Base-by-base conservation (phyloP, 1,140 invertebrate genomes). In the Brachionus paranguensis region DNA sequence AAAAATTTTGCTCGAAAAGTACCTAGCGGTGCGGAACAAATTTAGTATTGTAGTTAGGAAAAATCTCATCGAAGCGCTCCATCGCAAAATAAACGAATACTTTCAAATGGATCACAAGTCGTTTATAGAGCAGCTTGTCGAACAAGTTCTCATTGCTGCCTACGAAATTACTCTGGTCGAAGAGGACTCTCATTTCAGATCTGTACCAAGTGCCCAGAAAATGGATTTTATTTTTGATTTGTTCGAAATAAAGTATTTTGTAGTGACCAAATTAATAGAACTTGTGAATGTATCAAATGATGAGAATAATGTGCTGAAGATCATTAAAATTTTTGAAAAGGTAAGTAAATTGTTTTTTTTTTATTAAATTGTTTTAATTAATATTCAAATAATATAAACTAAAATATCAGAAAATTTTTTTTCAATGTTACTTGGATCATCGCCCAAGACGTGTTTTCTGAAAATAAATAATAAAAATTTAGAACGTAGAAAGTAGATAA, bases 161-260 rank as follows among this genome's bases (percentile, higher is more conserved):
- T 68, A 64, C 12, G 64, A 68, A 47, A 11, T 27, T 20, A 33
- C 24, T 81, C 14, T 81, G 6, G 41, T 81, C 10, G 78, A 81
- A n/a, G 78, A 81, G 6, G 78, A 81, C 37, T 8, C 78, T 27
- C 20, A 81, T 60, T 81, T 24, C n/a, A 76, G 45, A 53, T 37
- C 33, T 43, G 14, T 74, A 12, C 12, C 65, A 41, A 68, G 27
- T 43, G 37, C 2, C 7, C 5, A 60, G 8, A 47, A 81, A 37
- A 37, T 50, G n/a, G 37, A 29, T 41, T 29, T n/a, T 45, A 7
- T 60, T 43, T 37, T 20, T 65, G 53, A 81, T 24, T 45, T 81
- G 20, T 64, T 81, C 33, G 78, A 81, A 37, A 81, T 81, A 55
- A 81, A 81, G 8, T 68, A 64, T 60, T 60, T 81, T 27, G 10